Conservation (phyloP, 2,113 vertebrate genomes). For the Rhizomys pruinosus region DNA sequence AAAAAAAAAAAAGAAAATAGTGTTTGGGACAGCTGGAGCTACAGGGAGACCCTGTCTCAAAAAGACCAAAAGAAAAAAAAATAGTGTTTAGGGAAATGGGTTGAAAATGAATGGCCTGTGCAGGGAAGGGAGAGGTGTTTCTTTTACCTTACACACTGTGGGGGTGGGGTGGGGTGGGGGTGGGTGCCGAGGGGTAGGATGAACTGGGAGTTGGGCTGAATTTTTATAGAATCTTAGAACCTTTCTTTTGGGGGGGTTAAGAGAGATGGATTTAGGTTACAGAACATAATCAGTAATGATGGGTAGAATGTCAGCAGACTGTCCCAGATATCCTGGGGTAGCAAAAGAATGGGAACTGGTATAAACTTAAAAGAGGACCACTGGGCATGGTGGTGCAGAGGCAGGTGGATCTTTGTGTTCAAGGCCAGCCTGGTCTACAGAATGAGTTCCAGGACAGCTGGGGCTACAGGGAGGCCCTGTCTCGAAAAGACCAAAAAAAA, state of each 20-base stretch:
- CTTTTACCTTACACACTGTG: neutral
- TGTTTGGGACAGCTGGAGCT: too few relatives aligned
- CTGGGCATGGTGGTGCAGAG: too few relatives aligned
- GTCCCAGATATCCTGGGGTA: neutral
- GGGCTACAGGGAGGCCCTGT: too few relatives aligned
- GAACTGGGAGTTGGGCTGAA: slow-evolving; percentile 3
- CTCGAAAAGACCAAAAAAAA: too few relatives aligned
- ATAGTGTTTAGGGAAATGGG: slow-evolving; percentile 67
- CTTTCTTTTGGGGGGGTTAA: neutral
- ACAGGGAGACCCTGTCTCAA: too few relatives aligned
- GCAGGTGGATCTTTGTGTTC: too few relatives aligned
- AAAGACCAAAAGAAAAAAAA: too few relatives aligned
- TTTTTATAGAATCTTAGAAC: slow-evolving; percentile 32
- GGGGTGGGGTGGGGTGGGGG: neutral
- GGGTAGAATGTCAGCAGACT: neutral
- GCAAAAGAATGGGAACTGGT: neutral
- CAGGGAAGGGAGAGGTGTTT: slow-evolving; percentile 49
- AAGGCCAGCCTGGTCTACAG: too few relatives aligned
- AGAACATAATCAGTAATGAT: neutral
- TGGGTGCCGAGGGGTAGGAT: neutral
- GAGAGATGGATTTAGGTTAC: neutral
- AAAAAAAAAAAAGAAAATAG: too few relatives aligned
- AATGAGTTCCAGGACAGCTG: too few relatives aligned
- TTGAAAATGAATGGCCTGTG: slow-evolving; percentile 65
- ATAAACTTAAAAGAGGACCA: too few relatives aligned